Evolutionary conservation across 2,888 invertebrate genomes (phyloP).

Genomic region (Hanleya hanleyi): DNA sequence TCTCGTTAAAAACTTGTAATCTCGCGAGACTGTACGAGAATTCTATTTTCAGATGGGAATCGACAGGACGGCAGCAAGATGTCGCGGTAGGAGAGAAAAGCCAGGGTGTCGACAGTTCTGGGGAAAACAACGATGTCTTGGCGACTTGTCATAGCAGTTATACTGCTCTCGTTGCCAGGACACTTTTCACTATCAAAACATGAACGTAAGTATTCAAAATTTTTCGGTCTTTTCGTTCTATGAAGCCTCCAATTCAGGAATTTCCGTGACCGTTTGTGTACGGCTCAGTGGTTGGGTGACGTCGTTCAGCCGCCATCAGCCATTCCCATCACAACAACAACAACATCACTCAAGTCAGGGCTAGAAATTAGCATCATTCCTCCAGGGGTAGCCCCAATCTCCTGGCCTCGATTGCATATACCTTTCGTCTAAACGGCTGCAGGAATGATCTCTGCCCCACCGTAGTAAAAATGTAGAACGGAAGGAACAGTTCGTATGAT

Average conservation of each 20-base stretch:
- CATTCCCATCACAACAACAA: no score
- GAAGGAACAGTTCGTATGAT: no score
- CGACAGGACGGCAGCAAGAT: neutral
- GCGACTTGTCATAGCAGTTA: constrained; percentile 7
- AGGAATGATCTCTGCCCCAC: no score
- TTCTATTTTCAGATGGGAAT: neutral
- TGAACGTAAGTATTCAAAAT: neutral
- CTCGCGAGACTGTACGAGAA: neutral
- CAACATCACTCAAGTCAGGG: no score
- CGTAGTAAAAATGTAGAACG: no score
- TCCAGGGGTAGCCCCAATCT: no score
- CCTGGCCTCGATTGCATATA: no score
- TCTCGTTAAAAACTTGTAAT: constrained; percentile 3
- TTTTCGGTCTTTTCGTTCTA: neutral
- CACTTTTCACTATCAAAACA: neutral
- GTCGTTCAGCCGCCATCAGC: no score
- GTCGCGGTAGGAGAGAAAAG: neutral
- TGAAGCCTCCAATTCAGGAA: neutral
- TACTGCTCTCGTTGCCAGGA: constrained; percentile 8
- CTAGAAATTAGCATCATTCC: no score
- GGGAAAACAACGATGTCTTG: constrained; percentile 5
- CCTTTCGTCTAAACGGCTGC: no score
- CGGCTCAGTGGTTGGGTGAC: no score
- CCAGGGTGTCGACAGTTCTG: neutral
- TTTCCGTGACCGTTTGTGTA: no score